Conservation (phyloP, 2,888 invertebrate genomes). For the Scotopteryx bipunctaria region DNA sequence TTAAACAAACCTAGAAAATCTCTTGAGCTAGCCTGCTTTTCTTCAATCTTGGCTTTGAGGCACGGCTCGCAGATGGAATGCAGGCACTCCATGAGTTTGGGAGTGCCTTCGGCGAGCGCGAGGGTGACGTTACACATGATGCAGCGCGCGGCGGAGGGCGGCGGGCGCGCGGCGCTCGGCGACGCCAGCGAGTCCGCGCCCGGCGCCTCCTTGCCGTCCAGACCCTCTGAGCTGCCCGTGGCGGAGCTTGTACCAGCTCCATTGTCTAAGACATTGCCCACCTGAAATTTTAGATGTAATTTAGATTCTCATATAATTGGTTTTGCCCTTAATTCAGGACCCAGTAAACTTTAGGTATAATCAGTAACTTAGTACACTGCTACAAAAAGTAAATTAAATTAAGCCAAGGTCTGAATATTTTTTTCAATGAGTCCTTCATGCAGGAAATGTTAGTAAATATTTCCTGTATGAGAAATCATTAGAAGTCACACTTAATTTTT, state of each 20-base stretch:
- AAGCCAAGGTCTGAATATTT: not conserved
- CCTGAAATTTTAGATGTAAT: not conserved
- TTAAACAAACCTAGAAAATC: constrained; percentile 68
- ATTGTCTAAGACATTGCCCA: constrained; percentile 7
- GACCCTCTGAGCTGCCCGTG: constrained; percentile 30
- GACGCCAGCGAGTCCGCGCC: constrained; percentile 71
- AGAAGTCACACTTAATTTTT: not conserved
- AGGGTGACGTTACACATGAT: constrained; percentile 74
- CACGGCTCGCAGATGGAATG: constrained; percentile 93
- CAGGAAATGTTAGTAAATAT: constrained; percentile 22
- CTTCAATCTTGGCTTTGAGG: constrained; percentile 86
- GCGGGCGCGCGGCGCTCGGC: constrained; percentile 53
- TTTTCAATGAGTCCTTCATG: not conserved
- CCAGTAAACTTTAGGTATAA: too few relatives aligned
- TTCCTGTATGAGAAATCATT: too few relatives aligned
- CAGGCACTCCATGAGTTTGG: constrained; percentile 93
- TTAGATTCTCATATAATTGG: too few relatives aligned
- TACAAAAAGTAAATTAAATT: not conserved
- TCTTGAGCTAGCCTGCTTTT: constrained; percentile 61
- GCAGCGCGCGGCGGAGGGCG: constrained; percentile 73
- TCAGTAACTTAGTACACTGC: too few relatives aligned
- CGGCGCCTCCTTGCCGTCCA: constrained; percentile 41
- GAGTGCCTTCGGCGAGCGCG: constrained; percentile 74
- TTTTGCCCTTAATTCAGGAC: too few relatives aligned
- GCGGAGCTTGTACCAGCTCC: constrained; percentile 27